Base-by-base conservation (phyloP, 2,113 vertebrate species). In the Cyanistes caeruleus region DNA sequence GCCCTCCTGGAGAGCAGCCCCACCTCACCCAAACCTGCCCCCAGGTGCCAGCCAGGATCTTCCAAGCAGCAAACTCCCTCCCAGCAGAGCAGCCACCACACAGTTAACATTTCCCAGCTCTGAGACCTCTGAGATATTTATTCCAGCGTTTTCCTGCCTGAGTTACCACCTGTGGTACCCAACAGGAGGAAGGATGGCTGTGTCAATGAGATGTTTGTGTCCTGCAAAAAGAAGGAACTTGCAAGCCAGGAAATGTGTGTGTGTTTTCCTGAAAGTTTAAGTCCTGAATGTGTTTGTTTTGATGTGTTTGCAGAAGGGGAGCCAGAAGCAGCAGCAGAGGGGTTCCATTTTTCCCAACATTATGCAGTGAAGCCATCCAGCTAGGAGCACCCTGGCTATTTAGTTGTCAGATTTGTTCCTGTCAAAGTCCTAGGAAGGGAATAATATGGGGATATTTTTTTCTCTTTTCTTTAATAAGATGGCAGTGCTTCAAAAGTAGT, bases 331-430 rank as follows among this genome's bases (percentile, higher is more conserved):
- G 85, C 21, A 35, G 74, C 48, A 68, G 63, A 64, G 28, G 51
- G n/a, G 37, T n/a, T 84, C 48, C 6, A 2, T 74, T 77, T 89
- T 70, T 6, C 59, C 37, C 33, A 24, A 1, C 0, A 0, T 37
- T 41, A 11, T 20, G 22, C n/a, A 69, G 24, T 1, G 33, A 27
- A 90, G 43, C 41, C 64, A 89, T 43, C n/a, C 63, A 27, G 43
- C 24, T 7, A 85, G 46, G 28, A 76, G 51, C 68, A 91, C 75
- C 89, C 60, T 86, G 67, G 17, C 28, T 90, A 17, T 70, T 90
- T 33, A 58, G 23, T 55, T 56, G 44, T 78, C 69, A 68, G 35
- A 56, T 75, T 90, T 88, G 60, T 52, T 82, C 55, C 60, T 84
- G n/a, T 68, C 63, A 41, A 23, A 88, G 19, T 70, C 39, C 64